phyloP scores from a whole-genome alignment of 2,797 vertebrate species.

The Carapus acus region DNA sequence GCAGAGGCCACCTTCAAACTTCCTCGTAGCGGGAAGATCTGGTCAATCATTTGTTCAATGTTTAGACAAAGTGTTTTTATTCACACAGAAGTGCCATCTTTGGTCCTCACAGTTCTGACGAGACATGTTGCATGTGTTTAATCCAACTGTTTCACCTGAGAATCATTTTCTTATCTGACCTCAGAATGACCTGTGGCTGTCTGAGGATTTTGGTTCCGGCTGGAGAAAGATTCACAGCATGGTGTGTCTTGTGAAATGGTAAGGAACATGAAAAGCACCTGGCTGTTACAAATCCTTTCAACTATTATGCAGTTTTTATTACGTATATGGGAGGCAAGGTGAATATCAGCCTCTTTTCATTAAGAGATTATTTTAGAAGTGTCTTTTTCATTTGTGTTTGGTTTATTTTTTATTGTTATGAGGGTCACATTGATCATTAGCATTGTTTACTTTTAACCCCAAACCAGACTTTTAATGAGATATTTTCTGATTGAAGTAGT shows the following conservation, averaged over 20 bases:
- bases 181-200: slow-evolving; percentile 88
- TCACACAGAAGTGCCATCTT: slow-evolving; percentile 12
- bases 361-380: too few relatives aligned
- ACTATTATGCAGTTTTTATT: too few relatives aligned
- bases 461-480: too few relatives aligned
- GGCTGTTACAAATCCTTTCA: neutral
- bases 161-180: slow-evolving; percentile 22
- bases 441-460: too few relatives aligned
- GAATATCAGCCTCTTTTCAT: too few relatives aligned
- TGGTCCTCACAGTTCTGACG: neutral
- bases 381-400: too few relatives aligned
- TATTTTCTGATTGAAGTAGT: too few relatives aligned
- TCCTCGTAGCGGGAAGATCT: slow-evolving; percentile 1
- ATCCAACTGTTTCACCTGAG: neutral
- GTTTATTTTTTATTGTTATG: too few relatives aligned
- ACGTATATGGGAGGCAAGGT: too few relatives aligned
- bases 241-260: slow-evolving; percentile 92
- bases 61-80: slow-evolving; percentile 31
- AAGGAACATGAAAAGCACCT: slow-evolving; percentile 51
- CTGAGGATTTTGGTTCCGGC: slow-evolving; percentile 79
- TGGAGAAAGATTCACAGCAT: slow-evolving; percentile 83
- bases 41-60: slow-evolving; percentile 21
- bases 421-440: too few relatives aligned
- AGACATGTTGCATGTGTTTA: neutral
- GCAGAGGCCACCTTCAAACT: slow-evolving; percentile 1